Conservation (phyloP, 2,113 vertebrate genomes). For the Corynorhinus townsendii region DNA sequence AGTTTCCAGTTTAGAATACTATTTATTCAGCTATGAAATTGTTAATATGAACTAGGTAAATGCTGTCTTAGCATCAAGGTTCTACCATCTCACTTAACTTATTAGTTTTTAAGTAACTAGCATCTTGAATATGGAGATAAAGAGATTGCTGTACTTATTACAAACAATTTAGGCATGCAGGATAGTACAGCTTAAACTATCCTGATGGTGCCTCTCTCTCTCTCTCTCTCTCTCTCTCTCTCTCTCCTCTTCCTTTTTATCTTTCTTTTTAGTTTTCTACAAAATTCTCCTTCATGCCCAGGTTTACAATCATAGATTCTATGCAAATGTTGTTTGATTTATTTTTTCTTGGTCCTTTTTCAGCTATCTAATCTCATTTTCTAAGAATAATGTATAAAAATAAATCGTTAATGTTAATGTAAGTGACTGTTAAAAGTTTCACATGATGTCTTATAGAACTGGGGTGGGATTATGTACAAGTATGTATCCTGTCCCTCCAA, state of each 20-base stretch:
- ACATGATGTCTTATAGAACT: not conserved
- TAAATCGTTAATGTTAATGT: not conserved
- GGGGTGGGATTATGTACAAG: fast-evolving
- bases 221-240: too few relatives aligned
- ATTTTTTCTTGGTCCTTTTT: not conserved
- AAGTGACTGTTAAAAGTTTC: not conserved
- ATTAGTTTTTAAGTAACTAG: not conserved
- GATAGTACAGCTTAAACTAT: not conserved
- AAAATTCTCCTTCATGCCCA: not conserved
- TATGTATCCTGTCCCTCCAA: not conserved
- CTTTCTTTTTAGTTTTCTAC: not conserved
- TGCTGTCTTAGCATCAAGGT: not conserved
- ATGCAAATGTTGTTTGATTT: not conserved
- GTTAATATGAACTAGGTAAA: not conserved
- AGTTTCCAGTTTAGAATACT: not conserved
- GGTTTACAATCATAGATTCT: not conserved
- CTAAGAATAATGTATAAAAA: slow-evolving; percentile 14
- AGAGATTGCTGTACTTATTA: not conserved
- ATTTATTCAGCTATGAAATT: not conserved
- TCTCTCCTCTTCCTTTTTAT: not conserved
- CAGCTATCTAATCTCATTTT: not conserved
- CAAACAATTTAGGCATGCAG: not conserved
- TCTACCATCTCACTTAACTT: not conserved
- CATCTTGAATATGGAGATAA: not conserved
- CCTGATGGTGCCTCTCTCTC: not conserved